Base-by-base conservation (phyloP, 1,140 invertebrate genomes). In the Aricia agestis region DNA sequence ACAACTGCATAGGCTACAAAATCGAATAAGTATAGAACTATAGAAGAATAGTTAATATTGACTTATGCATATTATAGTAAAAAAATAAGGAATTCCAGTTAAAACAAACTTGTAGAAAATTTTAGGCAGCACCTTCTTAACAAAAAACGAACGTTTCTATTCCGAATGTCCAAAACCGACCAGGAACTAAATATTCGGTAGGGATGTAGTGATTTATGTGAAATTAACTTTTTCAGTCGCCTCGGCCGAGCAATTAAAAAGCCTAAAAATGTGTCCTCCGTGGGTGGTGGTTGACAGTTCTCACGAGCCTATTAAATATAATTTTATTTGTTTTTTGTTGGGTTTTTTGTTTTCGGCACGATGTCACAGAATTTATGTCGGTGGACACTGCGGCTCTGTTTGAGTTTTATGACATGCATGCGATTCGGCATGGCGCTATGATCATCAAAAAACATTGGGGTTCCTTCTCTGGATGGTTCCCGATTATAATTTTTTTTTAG, bases 281-380 rank as follows among this genome's bases (percentile, higher is more conserved):
- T 89, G 86, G 87, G 89, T 89, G 89, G 89, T 86, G 77, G 81
- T 83, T 83, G 89, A 91, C 89, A 91, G 84, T 91, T 91, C 87
- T 89, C 85, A 91, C 89, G 81, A 87, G 80, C 75, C 86, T 88
- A 91, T 91, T 90, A 91, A 89, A 89, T 82, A 87, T 89, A 86
- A 89, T 89, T 91, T 89, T 89, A 85, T 87, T 89, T 86, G 82
- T 85, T 88, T 63, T 89, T 84, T 84, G 68, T 81, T 52, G 61
- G 59, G 73, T 81, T 82, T 86, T 85, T 83, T 85, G 75, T 79
- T 74, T 78, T 72, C 72, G 74, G 74, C 71, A 61, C 36, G 68
- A 72, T 80, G 79, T 80, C 77, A 73, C 75, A 76, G 73, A 71
- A 77, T 85, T 84, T 86, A 82, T 85, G 68, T 76, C 74, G 75